These are phyloP conservation scores for Columba guinea DNA, from an alignment of 2,797 vertebrate genomes.

Conservation along the genomic window DNA sequence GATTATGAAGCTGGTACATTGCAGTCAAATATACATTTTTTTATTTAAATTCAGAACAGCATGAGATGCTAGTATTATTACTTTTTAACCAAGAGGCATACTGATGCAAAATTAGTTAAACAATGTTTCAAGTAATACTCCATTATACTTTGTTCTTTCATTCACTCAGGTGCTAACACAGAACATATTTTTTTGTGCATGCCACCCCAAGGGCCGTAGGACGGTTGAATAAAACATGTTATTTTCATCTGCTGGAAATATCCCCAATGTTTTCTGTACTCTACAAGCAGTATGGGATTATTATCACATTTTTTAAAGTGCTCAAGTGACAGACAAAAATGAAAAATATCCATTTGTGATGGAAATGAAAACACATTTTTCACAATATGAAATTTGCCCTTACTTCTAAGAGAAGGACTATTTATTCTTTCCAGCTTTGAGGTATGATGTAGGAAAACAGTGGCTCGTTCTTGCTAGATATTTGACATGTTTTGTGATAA, in stretches of 20 bases:
- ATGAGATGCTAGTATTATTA: not conserved
- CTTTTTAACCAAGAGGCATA: not conserved
- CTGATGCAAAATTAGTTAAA: not conserved
- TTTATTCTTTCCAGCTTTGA: not conserved
- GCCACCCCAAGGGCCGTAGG: not conserved
- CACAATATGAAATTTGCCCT: not conserved
- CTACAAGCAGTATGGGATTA: not conserved
- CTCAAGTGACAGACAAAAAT: not conserved
- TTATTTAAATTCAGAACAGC: not conserved
- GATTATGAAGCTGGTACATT: not conserved
- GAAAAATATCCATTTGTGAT: not conserved
- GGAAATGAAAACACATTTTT: slow-evolving; percentile 28
- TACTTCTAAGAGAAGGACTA: not conserved
- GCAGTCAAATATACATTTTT: not conserved
- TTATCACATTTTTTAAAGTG: slow-evolving; percentile 8
- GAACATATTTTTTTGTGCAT: not conserved
- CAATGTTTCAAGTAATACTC: not conserved
- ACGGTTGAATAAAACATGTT: slow-evolving; percentile 13
- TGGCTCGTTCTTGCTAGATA: fast-evolving
- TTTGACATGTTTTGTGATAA: not conserved
- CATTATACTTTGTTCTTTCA: not conserved
- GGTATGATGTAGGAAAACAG: not conserved
- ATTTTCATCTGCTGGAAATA: slow-evolving; percentile 43
- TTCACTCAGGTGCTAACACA: not conserved
- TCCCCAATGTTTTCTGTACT: not conserved